These are phyloP conservation scores for Lates japonicus DNA, from an alignment of 2,797 vertebrate species.

Conservation along the genomic window DNA sequence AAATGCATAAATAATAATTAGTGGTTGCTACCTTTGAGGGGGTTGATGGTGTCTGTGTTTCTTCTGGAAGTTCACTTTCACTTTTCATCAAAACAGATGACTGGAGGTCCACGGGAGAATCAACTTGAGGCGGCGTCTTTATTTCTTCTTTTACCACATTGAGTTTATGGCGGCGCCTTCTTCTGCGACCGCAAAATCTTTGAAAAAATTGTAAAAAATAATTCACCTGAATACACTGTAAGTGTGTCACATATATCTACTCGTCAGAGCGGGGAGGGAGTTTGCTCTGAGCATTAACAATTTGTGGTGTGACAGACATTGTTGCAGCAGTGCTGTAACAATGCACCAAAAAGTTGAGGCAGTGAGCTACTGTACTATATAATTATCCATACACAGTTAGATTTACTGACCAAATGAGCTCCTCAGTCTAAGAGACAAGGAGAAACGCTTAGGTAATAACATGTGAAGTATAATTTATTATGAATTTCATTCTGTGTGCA, in stretches of 20 bases:
- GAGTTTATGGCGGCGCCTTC: not conserved
- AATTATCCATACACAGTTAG: not conserved
- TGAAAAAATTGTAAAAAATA: not conserved
- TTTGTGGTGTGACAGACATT: not conserved
- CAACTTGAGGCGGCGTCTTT: not conserved
- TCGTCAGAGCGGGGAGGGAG: too few relatives aligned
- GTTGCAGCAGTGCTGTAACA: not conserved
- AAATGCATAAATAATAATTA: not conserved
- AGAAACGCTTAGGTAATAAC: too few relatives aligned
- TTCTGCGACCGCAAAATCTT: constrained; percentile 29
- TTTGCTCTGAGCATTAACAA: not conserved
- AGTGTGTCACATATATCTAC: not conserved
- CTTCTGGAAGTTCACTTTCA: constrained; percentile 15
- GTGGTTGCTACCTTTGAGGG: constrained; percentile 50
- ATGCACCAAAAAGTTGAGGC: not conserved
- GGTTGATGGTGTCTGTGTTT: not conserved
- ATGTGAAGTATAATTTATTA: too few relatives aligned
- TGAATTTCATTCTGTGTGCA: too few relatives aligned
- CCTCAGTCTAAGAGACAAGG: too few relatives aligned
- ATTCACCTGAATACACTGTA: not conserved
- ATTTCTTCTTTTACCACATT: not conserved
- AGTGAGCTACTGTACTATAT: not conserved
- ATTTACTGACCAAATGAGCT: not conserved
- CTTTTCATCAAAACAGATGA: constrained; percentile 16
- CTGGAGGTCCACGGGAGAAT: constrained; percentile 4